phyloP scores from a whole-genome alignment of 2,888 invertebrate species.

The Drosophila neoperkinsi region DNA sequence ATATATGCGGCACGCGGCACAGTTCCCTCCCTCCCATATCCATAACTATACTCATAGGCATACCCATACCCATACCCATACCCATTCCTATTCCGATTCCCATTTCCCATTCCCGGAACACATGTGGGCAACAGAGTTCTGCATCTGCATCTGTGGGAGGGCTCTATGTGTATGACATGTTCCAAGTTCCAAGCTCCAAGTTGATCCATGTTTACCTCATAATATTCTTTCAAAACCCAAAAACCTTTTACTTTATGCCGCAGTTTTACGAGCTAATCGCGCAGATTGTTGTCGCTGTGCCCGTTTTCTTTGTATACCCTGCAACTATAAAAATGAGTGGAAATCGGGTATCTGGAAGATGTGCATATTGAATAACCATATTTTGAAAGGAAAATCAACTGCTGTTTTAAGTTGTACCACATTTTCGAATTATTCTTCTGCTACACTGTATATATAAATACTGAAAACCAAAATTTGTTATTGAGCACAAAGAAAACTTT shows the following conservation, averaged over 20 bases:
- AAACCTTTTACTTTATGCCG: constrained; percentile 66
- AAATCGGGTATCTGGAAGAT: not conserved
- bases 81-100: constrained; percentile 31
- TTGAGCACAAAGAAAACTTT: not conserved
- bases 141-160: constrained; percentile 50
- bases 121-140: constrained; percentile 56
- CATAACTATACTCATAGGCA: constrained; percentile 13
- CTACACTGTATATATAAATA: no score
- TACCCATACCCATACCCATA: not conserved
- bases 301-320: constrained; percentile 32
- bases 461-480: no score
- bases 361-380: not conserved
- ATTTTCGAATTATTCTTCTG: no score
- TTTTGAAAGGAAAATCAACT: not conserved
- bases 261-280: constrained; percentile 70
- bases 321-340: not conserved
- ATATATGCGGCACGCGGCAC: constrained; percentile 68
- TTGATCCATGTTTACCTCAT: constrained; percentile 57
- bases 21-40: constrained; percentile 6
- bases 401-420: not conserved
- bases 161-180: constrained; percentile 21
- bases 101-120: constrained; percentile 63
- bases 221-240: constrained; percentile 37
- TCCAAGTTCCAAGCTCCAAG: constrained; percentile 30
- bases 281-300: constrained; percentile 38